These are phyloP conservation scores for Leptocoma aspasia DNA, from an alignment of 2,113 vertebrate genomes.

Conservation along the genomic window DNA sequence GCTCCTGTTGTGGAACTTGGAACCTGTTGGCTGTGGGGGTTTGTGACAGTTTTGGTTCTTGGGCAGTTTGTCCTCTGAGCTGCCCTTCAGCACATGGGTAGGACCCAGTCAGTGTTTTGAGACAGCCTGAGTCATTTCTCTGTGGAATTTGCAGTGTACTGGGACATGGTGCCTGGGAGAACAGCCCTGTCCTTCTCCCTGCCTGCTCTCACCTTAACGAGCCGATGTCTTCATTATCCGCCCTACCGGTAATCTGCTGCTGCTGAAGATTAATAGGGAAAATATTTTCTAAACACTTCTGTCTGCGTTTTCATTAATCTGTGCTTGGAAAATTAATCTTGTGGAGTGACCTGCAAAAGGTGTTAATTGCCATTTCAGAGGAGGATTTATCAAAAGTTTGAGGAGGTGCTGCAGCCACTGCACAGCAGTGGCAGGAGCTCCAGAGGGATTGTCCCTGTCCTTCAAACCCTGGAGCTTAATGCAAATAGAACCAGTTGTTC, in stretches of 20 bases:
- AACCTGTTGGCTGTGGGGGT: neutral
- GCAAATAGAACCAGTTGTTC: neutral
- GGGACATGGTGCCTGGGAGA: neutral
- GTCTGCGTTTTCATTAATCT: constrained; percentile 61
- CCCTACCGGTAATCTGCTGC: constrained; percentile 29
- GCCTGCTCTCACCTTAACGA: neutral
- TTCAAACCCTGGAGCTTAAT: neutral
- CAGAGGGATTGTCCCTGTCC: neutral
- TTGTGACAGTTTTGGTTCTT: neutral
- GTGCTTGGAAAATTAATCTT: constrained; percentile 59
- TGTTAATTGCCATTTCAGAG: constrained; percentile 52
- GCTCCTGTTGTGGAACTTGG: neutral
- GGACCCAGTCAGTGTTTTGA: neutral
- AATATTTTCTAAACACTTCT: constrained; percentile 65
- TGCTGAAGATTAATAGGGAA: constrained; percentile 71
- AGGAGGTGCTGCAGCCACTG: neutral
- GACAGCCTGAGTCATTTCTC: neutral
- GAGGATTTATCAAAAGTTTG: constrained; percentile 45
- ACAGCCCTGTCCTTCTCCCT: neutral
- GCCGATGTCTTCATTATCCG: constrained; percentile 40
- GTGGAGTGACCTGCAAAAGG: constrained; percentile 50
- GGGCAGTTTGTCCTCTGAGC: neutral
- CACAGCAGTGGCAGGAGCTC: neutral
- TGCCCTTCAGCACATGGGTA: neutral
- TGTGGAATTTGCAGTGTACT: neutral